Evolutionary conservation across 2,888 invertebrate genomes (phyloP).

Genomic region (Penaeus monodon): DNA sequence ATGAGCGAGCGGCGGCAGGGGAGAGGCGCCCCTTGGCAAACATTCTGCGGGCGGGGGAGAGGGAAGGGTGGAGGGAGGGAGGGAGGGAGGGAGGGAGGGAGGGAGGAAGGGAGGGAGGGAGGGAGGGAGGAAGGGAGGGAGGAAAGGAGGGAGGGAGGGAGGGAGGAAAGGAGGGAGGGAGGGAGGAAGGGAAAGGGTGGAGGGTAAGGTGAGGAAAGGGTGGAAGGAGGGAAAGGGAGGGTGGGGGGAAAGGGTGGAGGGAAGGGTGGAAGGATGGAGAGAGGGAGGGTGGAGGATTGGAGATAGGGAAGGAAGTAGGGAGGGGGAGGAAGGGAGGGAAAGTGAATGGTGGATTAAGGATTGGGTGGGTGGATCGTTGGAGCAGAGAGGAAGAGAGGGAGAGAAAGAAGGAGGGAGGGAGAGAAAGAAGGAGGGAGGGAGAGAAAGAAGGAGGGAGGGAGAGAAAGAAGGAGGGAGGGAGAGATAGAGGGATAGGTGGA

Average conservation of each 20-base stretch:
- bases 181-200: not conserved
- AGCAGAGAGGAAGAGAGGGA: too few relatives aligned
- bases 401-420: too few relatives aligned
- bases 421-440: too few relatives aligned
- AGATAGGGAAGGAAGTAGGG: not conserved
- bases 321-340: not conserved
- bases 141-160: not conserved
- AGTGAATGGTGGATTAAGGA: too few relatives aligned
- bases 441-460: too few relatives aligned
- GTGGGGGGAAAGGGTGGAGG: not conserved
- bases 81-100: not conserved
- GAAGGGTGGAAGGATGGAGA: not conserved
- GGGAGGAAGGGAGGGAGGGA: too few relatives aligned
- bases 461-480: rapidly evolving
- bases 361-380: too few relatives aligned
- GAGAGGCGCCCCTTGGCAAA: too few relatives aligned
- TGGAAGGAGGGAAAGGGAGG: not conserved
- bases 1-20: too few relatives aligned
- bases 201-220: rapidly evolving
- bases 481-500: too few relatives aligned
- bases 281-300: not conserved
- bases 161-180: not conserved
- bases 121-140: not conserved
- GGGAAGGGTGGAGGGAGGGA: not conserved
- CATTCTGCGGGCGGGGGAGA: not conserved